These are phyloP conservation scores for Aquatica leii DNA, from an alignment of 2,888 invertebrate species.

Conservation along the genomic window DNA sequence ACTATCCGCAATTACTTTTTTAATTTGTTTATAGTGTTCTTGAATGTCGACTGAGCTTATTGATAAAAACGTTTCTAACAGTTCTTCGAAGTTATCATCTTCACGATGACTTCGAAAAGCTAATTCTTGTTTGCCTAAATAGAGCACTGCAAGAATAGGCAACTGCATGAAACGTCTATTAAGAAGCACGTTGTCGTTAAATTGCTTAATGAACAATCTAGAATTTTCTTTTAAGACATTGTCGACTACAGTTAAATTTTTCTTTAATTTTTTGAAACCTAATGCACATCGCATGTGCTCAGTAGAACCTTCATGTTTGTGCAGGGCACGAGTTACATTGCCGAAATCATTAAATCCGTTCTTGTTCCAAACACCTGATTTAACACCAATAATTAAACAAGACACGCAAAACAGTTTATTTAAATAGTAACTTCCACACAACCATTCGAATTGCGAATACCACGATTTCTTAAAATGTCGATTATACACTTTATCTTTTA, in stretches of 20 bases:
- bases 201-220: not conserved
- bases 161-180: conserved; percentile 15
- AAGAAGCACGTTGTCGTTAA: conserved; percentile 16
- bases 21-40: conserved; percentile 24
- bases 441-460: conserved; percentile 11
- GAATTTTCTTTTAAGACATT: conserved; percentile 15
- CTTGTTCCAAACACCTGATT: conserved; percentile 8
- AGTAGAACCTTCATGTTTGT: conserved; percentile 19
- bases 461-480: conserved; percentile 12
- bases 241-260: not conserved
- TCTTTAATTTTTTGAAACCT: conserved; percentile 8
- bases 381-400: conserved; percentile 16
- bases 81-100: conserved; percentile 34
- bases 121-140: conserved; percentile 27
- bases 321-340: conserved; percentile 18
- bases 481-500: not conserved
- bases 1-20: not conserved
- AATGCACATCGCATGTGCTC: conserved; percentile 15
- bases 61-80: conserved; percentile 16
- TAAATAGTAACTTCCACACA: conserved; percentile 22
- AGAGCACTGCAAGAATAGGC: conserved; percentile 3
- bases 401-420: conserved; percentile 19
- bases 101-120: conserved; percentile 18
- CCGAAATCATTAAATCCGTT: conserved; percentile 17
- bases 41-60: conserved; percentile 21